These are phyloP conservation scores for Elymnias hypermnestra DNA, from an alignment of 1,140 invertebrate species.

Conservation along the genomic window DNA sequence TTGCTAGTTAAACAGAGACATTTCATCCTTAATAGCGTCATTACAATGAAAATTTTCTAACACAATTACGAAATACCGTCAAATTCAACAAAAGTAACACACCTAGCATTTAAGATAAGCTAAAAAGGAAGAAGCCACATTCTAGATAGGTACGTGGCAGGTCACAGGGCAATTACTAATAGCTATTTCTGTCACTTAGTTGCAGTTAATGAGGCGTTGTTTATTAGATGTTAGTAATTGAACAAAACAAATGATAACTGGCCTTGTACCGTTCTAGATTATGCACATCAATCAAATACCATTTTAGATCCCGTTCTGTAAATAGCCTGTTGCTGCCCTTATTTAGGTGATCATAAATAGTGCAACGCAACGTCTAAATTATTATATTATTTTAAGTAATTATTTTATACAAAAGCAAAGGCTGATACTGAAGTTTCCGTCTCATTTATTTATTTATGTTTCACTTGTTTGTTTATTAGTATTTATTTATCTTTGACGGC, in stretches of 20 bases:
- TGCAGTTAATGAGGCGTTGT: constrained; percentile 53
- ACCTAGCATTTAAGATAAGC: constrained; percentile 23
- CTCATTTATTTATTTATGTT: too few relatives aligned
- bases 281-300: constrained; percentile 46
- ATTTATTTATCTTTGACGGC: too few relatives aligned
- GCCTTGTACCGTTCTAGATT: constrained; percentile 58
- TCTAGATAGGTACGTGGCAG: constrained; percentile 27
- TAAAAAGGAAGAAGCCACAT: constrained; percentile 29
- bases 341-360: constrained; percentile 20
- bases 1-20: too few relatives aligned
- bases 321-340: constrained; percentile 39
- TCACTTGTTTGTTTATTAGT: too few relatives aligned
- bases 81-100: constrained; percentile 12
- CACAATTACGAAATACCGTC: background rate
- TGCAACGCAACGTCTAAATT: too few relatives aligned
- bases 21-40: background rate
- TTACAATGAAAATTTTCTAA: background rate
- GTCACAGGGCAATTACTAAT: constrained; percentile 39
- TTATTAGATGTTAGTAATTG: constrained; percentile 45
- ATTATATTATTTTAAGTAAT: too few relatives aligned
- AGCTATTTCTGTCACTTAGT: constrained; percentile 54
- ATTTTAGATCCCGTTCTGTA: constrained; percentile 38
- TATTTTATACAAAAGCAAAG: too few relatives aligned
- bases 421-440: too few relatives aligned
- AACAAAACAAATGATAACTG: constrained; percentile 55